Conservation (phyloP, 92 coral and sea anemone genomes). For the Paramuricea clavata region DNA sequence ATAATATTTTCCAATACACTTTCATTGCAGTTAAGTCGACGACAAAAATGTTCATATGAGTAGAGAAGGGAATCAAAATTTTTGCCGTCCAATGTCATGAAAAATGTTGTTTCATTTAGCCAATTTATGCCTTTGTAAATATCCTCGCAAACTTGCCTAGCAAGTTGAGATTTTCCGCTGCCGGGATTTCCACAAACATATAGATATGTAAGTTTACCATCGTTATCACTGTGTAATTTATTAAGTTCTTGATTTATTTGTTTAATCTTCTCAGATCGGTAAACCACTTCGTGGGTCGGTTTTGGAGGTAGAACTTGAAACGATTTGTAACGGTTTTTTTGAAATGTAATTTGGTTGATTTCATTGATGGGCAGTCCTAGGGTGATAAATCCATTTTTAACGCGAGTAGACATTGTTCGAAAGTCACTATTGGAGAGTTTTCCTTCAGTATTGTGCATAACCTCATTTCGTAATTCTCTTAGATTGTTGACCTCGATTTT, state of each 20-base stretch:
- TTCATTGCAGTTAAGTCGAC: conserved; percentile 52
- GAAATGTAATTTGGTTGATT: background rate
- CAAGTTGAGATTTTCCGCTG: background rate
- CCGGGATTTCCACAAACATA: conserved; percentile 59
- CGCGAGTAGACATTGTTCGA: background rate
- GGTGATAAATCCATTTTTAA: background rate
- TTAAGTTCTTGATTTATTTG: conserved; percentile 19
- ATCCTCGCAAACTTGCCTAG: background rate
- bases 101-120: conserved; percentile 43
- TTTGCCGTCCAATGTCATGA: background rate
- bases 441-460: conserved; percentile 35
- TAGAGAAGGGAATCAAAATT: conserved; percentile 40
- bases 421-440: background rate
- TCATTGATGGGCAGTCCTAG: background rate
- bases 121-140: conserved; percentile 25
- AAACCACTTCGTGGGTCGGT: conserved; percentile 56
- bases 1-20: conserved; percentile 37
- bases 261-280: conserved; percentile 20
- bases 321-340: background rate
- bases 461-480: background rate
- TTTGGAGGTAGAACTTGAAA: conserved; percentile 51
- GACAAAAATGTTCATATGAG: conserved; percentile 65
- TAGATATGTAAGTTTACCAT: conserved; percentile 16
- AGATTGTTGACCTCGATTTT: conserved; percentile 35
- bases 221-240: conserved; percentile 13